Evolutionary conservation across 2,797 vertebrate species (phyloP).

Genomic region (Molothrus ater): DNA sequence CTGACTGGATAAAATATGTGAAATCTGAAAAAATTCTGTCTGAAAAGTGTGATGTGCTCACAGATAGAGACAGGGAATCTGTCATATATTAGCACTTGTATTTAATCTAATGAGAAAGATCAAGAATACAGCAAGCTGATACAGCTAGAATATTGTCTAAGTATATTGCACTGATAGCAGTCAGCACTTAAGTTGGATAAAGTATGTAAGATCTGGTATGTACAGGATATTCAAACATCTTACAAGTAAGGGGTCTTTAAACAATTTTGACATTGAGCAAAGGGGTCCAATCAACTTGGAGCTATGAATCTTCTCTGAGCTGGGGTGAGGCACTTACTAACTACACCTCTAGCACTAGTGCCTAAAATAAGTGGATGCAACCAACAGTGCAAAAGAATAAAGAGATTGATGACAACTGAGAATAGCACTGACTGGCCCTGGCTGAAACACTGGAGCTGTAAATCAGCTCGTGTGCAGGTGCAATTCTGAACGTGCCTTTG

Average conservation of each 20-base stretch:
- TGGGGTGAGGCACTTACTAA: not conserved
- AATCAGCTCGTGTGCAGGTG: conserved; percentile 12
- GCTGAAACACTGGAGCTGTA: not conserved
- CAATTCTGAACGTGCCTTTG: not conserved
- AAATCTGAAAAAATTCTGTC: not conserved
- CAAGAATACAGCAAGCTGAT: not conserved
- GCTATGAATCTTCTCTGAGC: not conserved
- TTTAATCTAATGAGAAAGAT: not conserved
- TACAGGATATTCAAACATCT: not conserved
- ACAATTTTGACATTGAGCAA: not conserved
- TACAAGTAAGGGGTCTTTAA: not conserved
- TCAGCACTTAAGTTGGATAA: not conserved
- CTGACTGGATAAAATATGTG: not conserved
- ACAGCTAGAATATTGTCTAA: not conserved
- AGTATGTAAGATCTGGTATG: not conserved
- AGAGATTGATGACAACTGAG: not conserved
- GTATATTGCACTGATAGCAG: not conserved
- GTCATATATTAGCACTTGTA: not conserved
- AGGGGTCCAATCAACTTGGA: not conserved
- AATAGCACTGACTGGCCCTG: not conserved
- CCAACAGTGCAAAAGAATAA: not conserved
- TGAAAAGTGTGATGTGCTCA: not conserved
- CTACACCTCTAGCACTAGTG: not conserved
- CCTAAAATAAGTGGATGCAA: not conserved
- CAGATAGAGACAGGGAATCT: not conserved